Evolutionary conservation across 2,797 vertebrate species (phyloP).

Genomic region (Tokudaia tokunoshimensis): DNA sequence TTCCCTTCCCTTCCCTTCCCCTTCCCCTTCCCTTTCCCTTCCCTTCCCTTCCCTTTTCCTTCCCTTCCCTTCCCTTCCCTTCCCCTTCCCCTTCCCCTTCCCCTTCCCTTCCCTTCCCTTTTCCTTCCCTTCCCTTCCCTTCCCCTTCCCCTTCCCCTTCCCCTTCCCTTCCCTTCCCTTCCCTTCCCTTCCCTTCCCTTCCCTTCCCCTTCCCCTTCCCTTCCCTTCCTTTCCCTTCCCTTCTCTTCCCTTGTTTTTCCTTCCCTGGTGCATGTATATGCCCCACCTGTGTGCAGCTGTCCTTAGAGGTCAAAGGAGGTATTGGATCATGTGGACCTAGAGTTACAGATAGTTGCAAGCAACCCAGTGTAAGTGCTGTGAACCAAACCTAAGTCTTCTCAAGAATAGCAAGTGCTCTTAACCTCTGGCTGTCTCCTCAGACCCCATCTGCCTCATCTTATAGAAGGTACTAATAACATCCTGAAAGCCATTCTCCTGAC

Average conservation of each 20-base stretch:
- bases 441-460: neutral
- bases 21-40: no score
- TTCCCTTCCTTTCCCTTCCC: no score
- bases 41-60: no score
- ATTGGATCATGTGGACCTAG: neutral
- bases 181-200: no score
- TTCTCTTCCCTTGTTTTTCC: no score
- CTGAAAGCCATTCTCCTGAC: neutral
- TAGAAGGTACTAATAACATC: neutral
- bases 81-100: no score
- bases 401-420: neutral
- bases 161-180: no score
- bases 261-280: neutral
- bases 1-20: no score
- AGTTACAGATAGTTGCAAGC: neutral
- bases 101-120: no score
- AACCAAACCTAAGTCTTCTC: neutral
- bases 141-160: rapidly evolving
- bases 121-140: no score
- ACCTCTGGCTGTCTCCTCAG: neutral
- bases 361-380: neutral
- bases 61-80: no score
- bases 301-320: neutral
- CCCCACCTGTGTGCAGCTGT: neutral
- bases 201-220: no score